Evolutionary conservation across 92 coral and sea anemone species (phyloP).

Genomic region (Palythoa heliodiscus): DNA sequence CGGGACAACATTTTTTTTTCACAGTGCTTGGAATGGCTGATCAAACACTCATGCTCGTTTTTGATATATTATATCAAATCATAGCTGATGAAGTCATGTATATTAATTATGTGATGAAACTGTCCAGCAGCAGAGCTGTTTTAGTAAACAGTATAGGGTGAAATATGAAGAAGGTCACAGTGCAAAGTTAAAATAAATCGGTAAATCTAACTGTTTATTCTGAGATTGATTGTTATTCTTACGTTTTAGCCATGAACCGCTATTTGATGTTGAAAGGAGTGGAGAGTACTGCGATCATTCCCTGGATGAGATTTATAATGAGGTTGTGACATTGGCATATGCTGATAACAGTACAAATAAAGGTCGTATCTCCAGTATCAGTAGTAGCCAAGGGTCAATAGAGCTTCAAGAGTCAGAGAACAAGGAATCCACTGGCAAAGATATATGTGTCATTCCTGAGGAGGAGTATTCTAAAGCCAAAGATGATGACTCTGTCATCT

Average conservation of each 20-base stretch:
- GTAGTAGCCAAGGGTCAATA: conserved; percentile 76
- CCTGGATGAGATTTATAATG: conserved; percentile 73
- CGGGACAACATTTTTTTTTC: too few relatives aligned
- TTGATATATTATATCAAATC: too few relatives aligned
- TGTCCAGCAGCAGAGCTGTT: too few relatives aligned
- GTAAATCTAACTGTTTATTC: not conserved
- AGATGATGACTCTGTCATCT: conserved; percentile 18
- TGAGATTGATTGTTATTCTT: not conserved
- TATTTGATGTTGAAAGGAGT: conserved; percentile 71
- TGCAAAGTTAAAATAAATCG: too few relatives aligned
- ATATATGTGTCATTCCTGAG: conserved; percentile 22
- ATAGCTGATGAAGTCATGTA: too few relatives aligned
- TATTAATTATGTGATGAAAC: too few relatives aligned
- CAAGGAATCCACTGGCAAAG: conserved; percentile 28
- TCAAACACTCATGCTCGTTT: too few relatives aligned
- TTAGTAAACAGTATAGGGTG: too few relatives aligned
- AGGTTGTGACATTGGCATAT: conserved; percentile 28
- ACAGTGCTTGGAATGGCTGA: too few relatives aligned
- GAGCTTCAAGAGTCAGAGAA: conserved; percentile 44
- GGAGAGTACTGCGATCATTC: conserved; percentile 69
- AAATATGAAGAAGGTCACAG: too few relatives aligned
- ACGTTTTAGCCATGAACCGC: conserved; percentile 72
- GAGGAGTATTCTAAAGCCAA: conserved; percentile 38
- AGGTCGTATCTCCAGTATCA: conserved; percentile 65
- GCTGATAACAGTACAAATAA: conserved; percentile 48